Percentiles rank a stretch among this genome's conserved stretches.
phyloP scores from a whole-genome alignment of 2,113 vertebrate species.

The Setophaga petechia region DNA sequence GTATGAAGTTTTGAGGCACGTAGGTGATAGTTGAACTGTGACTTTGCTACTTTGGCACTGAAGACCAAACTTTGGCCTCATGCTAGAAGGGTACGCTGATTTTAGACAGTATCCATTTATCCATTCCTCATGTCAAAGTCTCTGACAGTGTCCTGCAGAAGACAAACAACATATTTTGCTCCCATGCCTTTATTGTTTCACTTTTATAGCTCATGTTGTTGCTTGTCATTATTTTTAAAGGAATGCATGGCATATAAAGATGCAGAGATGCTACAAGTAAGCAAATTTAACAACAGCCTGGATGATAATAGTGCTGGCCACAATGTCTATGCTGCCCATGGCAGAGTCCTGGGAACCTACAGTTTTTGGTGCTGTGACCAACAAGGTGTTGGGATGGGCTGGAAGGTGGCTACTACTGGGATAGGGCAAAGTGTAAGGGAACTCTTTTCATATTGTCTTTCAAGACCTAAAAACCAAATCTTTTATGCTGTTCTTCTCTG shows the following conservation, averaged over 20 bases:
- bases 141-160: background rate
- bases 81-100: background rate
- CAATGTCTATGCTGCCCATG: accelerated
- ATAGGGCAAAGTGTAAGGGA: background rate
- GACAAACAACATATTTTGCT: background rate
- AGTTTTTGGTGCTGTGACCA: background rate
- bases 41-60: background rate
- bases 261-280: background rate
- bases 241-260: background rate
- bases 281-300: background rate
- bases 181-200: background rate
- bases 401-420: background rate
- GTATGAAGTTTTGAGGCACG: background rate
- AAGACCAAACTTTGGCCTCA: background rate
- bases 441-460: background rate
- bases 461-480: background rate
- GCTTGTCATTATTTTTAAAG: background rate
- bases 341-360: background rate
- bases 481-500: background rate
- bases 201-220: background rate
- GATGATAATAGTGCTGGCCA: accelerated
- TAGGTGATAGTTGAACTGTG: background rate
- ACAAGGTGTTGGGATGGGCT: background rate
- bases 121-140: background rate
- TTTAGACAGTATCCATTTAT: background rate